Conservation (phyloP, 2,888 invertebrate species). For the Marronus borbonicus region DNA sequence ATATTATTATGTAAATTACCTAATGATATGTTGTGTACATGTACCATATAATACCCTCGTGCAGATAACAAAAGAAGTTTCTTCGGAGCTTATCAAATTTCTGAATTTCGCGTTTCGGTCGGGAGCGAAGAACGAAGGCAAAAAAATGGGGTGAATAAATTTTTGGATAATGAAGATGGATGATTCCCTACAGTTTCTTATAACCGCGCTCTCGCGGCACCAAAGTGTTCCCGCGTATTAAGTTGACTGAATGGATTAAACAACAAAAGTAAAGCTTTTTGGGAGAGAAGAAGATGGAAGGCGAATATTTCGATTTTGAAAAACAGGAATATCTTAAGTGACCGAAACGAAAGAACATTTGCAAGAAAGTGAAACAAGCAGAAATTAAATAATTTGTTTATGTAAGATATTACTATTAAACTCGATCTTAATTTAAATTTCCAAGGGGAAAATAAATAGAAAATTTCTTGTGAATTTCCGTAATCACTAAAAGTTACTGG, state of each 20-base stretch:
- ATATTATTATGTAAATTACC: constrained; percentile 30
- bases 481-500: too few species aligned
- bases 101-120: background rate
- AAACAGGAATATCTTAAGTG: too few species aligned
- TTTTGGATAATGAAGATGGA: constrained; percentile 45
- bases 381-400: too few species aligned
- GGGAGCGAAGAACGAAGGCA: constrained; percentile 1
- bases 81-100: constrained; percentile 32
- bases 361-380: too few species aligned
- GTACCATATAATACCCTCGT: constrained; percentile 6
- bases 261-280: background rate
- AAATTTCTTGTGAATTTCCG: too few species aligned
- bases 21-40: constrained; percentile 38
- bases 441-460: too few species aligned
- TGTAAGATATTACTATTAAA: too few species aligned
- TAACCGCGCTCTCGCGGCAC: constrained; percentile 17
- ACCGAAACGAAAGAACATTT: too few species aligned
- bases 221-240: constrained; percentile 21
- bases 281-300: too few species aligned
- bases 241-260: constrained; percentile 32
- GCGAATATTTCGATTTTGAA: too few species aligned
- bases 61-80: constrained; percentile 36
- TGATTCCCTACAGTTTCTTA: constrained; percentile 31
- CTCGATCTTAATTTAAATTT: too few species aligned
- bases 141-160: constrained; percentile 42